These are phyloP conservation scores for Ladona fulva DNA, from an alignment of 1,140 invertebrate species.

Conservation along the genomic window DNA sequence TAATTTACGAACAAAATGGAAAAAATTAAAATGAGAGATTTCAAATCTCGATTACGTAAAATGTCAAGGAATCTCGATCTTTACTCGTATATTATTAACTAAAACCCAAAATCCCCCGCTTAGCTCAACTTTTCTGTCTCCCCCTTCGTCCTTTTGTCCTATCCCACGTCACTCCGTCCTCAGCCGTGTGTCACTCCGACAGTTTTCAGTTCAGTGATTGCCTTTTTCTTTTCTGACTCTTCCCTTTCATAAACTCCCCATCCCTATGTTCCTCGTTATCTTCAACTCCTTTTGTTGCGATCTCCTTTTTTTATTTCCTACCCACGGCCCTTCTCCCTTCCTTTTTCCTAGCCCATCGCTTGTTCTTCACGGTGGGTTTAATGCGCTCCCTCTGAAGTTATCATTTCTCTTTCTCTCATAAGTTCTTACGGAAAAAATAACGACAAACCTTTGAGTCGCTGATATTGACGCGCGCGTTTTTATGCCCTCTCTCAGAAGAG, in stretches of 20 bases:
- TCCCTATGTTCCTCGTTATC: background rate
- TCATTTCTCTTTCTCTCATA: background rate
- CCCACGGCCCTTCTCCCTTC: background rate
- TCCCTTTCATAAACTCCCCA: background rate
- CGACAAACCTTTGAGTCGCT: too few species aligned
- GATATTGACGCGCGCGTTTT: too few species aligned
- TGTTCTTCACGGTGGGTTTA: background rate
- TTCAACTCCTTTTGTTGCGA: background rate
- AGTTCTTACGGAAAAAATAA: background rate
- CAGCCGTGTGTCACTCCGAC: background rate
- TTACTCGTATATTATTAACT: too few species aligned
- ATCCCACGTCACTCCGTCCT: background rate
- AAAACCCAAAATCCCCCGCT: background rate
- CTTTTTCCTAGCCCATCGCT: background rate
- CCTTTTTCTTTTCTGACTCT: background rate
- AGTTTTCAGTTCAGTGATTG: slow-evolving; percentile 5
- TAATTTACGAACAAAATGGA: too few species aligned
- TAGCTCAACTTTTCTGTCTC: background rate
- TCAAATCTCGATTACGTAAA: too few species aligned
- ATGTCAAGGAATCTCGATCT: too few species aligned
- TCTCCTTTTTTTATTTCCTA: too few species aligned
- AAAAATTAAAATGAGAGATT: too few species aligned
- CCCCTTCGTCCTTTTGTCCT: background rate
- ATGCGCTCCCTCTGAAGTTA: background rate
- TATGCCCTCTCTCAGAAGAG: too few species aligned